These are phyloP conservation scores for Enteromius fasciolatus DNA, from an alignment of 2,797 vertebrate species.

Conservation along the genomic window DNA sequence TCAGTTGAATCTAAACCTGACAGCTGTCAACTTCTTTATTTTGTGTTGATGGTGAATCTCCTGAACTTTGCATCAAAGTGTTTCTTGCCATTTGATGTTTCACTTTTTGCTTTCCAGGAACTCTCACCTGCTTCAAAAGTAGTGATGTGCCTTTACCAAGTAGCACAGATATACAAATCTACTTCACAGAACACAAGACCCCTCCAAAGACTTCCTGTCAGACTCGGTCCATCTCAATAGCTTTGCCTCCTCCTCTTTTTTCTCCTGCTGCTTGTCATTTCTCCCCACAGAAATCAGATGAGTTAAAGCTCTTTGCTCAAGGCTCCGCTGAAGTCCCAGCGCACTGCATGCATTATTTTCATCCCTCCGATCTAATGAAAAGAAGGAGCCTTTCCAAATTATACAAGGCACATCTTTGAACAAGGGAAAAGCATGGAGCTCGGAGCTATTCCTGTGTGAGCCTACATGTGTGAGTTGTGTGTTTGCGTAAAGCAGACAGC, in stretches of 20 bases:
- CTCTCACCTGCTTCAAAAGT: conserved; percentile 13
- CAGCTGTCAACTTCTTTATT: background rate
- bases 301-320: conserved; percentile 70
- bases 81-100: conserved; percentile 28
- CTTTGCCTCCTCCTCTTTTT: conserved; percentile 55
- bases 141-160: conserved; percentile 67
- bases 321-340: conserved; percentile 54
- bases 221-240: conserved; percentile 64
- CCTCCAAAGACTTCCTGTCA: conserved; percentile 66
- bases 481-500: conserved; percentile 59
- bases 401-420: conserved; percentile 61
- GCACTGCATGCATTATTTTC: conserved; percentile 65
- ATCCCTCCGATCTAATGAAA: conserved; percentile 72
- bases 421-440: conserved; percentile 58
- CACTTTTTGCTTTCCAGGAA: conserved; percentile 14
- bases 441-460: conserved; percentile 44
- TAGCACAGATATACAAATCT: conserved; percentile 61
- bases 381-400: conserved; percentile 67
- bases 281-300: conserved; percentile 64
- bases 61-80: conserved; percentile 27
- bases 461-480: conserved; percentile 60
- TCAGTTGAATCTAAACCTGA: background rate
- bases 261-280: conserved; percentile 57
- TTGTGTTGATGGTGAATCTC: background rate
- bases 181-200: conserved; percentile 63